Conservation (phyloP, 2,888 invertebrate species). For the Agrochola lota region DNA sequence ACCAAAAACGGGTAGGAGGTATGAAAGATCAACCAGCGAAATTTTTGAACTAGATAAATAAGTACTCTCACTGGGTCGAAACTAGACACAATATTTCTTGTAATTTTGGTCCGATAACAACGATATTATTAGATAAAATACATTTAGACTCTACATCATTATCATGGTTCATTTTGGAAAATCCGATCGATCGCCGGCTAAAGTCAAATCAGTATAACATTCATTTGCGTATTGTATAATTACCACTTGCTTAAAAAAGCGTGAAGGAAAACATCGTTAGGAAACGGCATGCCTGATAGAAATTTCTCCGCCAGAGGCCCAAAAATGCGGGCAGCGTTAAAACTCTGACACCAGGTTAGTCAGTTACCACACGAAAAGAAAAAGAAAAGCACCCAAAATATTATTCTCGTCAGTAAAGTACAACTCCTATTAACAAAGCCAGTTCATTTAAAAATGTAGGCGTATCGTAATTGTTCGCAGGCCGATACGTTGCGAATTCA, state of each 20-base stretch:
- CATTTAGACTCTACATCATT: background rate
- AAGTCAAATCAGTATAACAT: constrained; percentile 1
- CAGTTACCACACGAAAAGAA: no score
- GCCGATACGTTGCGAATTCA: constrained; percentile 62
- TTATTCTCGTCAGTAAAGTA: background rate
- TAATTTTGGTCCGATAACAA: background rate
- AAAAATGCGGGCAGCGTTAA: no score
- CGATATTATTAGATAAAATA: background rate
- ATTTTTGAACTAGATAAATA: background rate
- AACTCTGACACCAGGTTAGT: no score
- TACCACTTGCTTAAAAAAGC: no score
- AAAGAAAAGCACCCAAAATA: no score
- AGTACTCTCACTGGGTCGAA: background rate
- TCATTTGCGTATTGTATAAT: no score
- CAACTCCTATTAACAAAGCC: constrained; percentile 26
- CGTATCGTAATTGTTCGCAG: constrained; percentile 54
- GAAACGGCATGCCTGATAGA: no score
- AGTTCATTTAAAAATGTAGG: constrained; percentile 54
- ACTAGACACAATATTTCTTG: background rate
- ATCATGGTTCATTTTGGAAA: background rate
- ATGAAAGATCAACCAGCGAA: background rate
- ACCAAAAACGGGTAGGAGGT: background rate
- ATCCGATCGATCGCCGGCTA: background rate
- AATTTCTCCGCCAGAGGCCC: no score
- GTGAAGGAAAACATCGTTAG: no score